Conservation (phyloP, 1,140 invertebrate genomes). For the Drosophila melanica region DNA sequence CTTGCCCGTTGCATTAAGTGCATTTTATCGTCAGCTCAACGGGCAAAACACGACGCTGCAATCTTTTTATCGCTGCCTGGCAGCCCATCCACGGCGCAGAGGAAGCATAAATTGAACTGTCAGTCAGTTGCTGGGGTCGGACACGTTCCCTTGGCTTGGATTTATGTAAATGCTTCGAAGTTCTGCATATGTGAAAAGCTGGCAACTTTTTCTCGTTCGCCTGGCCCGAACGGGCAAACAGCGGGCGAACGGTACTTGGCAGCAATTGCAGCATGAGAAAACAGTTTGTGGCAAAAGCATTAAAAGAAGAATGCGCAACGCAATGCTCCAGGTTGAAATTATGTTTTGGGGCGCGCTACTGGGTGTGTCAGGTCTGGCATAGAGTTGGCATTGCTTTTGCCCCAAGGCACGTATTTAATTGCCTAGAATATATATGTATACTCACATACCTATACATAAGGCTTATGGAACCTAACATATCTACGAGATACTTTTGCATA, state of each 20-base stretch:
- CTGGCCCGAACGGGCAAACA: neutral
- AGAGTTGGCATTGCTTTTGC: neutral
- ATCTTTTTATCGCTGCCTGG: conserved; percentile 74
- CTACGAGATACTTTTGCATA: conserved; percentile 11
- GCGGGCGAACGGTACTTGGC: conserved; percentile 68
- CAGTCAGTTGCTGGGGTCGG: conserved; percentile 56
- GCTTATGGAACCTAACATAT: neutral
- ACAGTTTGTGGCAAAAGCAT: conserved; percentile 59
- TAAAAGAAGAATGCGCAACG: conserved; percentile 57
- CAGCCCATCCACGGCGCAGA: conserved; percentile 64
- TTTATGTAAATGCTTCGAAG: conserved; percentile 45
- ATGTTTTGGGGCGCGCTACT: conserved; percentile 43
- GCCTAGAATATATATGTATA: neutral
- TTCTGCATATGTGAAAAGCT: conserved; percentile 10
- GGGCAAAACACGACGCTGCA: conserved; percentile 67
- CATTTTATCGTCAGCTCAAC: conserved; percentile 72
- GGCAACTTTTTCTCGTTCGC: conserved; percentile 9
- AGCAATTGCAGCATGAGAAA: conserved; percentile 78
- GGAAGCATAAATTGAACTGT: conserved; percentile 82
- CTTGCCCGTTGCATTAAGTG: conserved; percentile 70
- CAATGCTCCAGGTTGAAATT: conserved; percentile 56
- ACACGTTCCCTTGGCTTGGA: conserved; percentile 23
- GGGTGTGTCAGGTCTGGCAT: conserved; percentile 4
- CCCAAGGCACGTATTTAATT: conserved; percentile 8
- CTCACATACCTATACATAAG: too few species aligned